Conservation (phyloP, 2,113 vertebrate genomes). For the Ciconia stormi region DNA sequence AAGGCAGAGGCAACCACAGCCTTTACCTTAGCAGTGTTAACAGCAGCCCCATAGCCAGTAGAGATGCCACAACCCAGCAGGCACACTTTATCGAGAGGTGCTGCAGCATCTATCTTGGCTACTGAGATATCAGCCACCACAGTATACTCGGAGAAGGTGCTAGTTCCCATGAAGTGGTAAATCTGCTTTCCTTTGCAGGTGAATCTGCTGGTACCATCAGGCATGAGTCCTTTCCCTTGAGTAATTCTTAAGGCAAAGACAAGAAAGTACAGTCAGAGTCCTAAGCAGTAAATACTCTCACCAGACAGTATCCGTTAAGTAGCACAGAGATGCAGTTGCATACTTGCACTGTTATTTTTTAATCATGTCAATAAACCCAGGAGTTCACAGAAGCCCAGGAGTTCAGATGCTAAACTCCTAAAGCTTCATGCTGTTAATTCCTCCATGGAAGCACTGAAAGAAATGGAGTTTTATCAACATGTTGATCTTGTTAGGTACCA, state of each 20-base stretch:
- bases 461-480: not conserved
- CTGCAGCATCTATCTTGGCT: conserved; percentile 76
- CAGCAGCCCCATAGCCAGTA: conserved; percentile 80
- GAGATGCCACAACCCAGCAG: conserved; percentile 83
- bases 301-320: not conserved
- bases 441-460: not conserved
- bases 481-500: not conserved
- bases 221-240: conserved; percentile 85
- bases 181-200: conserved; percentile 81
- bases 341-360: not conserved
- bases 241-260: conserved; percentile 70
- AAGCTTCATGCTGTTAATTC: not conserved
- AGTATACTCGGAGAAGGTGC: conserved; percentile 83
- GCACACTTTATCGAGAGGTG: conserved; percentile 82
- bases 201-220: conserved; percentile 87
- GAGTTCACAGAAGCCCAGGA: not conserved
- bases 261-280: not conserved
- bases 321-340: not conserved
- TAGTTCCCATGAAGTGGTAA: conserved; percentile 84
- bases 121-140: conserved; percentile 83
- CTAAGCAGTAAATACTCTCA: not conserved
- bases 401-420: not conserved
- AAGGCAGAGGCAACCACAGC: not conserved
- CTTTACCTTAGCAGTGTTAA: conserved; percentile 82
- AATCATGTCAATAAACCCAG: not conserved